phyloP scores from a whole-genome alignment of 2,797 vertebrate genomes.

The Chaetophractus vellerosus region DNA sequence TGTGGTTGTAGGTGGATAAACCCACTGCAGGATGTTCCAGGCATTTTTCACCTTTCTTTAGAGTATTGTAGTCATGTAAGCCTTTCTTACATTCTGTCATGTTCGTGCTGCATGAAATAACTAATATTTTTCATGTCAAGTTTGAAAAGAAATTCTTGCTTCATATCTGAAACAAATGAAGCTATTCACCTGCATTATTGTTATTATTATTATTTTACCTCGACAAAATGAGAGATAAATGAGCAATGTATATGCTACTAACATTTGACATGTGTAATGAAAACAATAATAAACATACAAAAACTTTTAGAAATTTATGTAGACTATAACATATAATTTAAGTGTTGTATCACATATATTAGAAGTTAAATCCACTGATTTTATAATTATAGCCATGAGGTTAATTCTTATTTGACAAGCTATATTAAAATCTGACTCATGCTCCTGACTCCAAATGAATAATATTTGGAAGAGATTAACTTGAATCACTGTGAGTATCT shows the following conservation, averaged over 20 bases:
- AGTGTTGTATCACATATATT: background rate
- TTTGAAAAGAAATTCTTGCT: conserved; percentile 54
- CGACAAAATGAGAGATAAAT: conserved; percentile 9
- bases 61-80: conserved; percentile 54
- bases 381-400: background rate
- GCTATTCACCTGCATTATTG: background rate
- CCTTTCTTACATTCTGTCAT: conserved; percentile 51
- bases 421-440: background rate
- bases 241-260: background rate
- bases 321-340: background rate
- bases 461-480: conserved; percentile 38
- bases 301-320: background rate
- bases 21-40: background rate
- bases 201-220: background rate
- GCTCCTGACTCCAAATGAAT: background rate
- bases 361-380: background rate
- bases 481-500: background rate
- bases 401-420: background rate
- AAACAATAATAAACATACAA: conserved; percentile 5
- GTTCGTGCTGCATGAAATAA: conserved; percentile 51
- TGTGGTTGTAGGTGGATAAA: conserved; percentile 67
- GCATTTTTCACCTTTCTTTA: conserved; percentile 39
- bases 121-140: conserved; percentile 49
- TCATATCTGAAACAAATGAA: conserved; percentile 46
- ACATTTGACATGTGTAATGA: background rate